Base-by-base conservation (phyloP, 2,888 invertebrate genomes). In the Alsophila aescularia region DNA sequence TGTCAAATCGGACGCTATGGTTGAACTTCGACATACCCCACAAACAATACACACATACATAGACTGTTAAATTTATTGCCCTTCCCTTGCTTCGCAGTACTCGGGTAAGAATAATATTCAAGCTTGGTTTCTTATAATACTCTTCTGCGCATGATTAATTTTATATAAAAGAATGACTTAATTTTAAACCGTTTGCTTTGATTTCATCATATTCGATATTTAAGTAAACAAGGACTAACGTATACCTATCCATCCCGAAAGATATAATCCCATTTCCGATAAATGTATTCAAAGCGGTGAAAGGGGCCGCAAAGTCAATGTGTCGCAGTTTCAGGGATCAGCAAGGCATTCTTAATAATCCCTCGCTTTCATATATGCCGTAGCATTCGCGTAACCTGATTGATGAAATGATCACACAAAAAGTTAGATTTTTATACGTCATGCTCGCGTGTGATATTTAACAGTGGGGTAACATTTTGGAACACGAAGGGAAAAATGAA, bases 351-450 rank as follows among this genome's bases (percentile, higher is more conserved):
- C 62, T 56, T 60, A 60, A 62, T 64, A 64, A 62, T 60, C 62
- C 58, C 45, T 40, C 55, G 44, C 55, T 50, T 58, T 58, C 57
- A 44, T 53, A 42, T 59, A 54, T 49, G 36, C 58, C 54, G 45
- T n/a, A 57, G 59, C 62, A 62, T 59, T 45, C 57, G 58, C 39
- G 36, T 21, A 42, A 41, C 55, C 37, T 63, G 65, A 67, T 67
- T 63, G 65, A 67, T 67, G 63, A 44, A 67, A 65, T 63, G 65
- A 67, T 67, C 61, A 44, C 49, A 55, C 48, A 48, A 56, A 62
- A 64, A 63, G 63, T 65, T 63, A 60, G 50, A 60, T 27, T 45
- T 21, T 34, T 44, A 36, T 45, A 24, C n/a, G 49, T 44, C 49
- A 54, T 44, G 39, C 54, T 54, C 27, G 54, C 49, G 49, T 39